Base-by-base conservation (phyloP, 2,113 vertebrate genomes). In the Malurus alboscapulatus region DNA sequence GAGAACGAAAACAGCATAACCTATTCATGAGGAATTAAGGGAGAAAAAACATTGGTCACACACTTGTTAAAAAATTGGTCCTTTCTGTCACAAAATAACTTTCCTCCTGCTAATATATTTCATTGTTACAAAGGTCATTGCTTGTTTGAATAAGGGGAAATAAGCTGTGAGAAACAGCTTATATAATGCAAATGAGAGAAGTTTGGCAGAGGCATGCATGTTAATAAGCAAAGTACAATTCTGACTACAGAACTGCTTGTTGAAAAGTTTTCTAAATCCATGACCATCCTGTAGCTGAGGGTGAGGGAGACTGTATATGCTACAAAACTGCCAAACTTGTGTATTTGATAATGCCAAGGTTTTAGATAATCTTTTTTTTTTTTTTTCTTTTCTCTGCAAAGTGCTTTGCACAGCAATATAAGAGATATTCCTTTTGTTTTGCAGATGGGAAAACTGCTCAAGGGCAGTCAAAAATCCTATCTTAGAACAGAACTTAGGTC, bases 111-210 rank as follows among this genome's bases (percentile, higher is more conserved):
- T 72, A 76, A 74, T 76, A 17, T 26, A 71, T 85, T 93, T 78
- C 40, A 54, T 90, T 84, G 72, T 80, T 91, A 40, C 72, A 68
- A 81, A 97, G 80, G 92, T 90, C 68, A 71, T 79, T 89, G 48
- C 80, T 88, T 93, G 48, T 34, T 88, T 92, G 71, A 89, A 74
- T 86, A 84, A 75, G 45, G n/a, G 24, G 22, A 88, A 94, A 88
- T 88, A 95, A 92, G 55, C 62, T 77, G 51, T 58, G 74, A 84
- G 65, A 88, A 95, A 93, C 14, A 25, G 73, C 69, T 93, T 92
- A 63, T 72, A 12, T 50, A 76, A 84, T 88, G 83, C 53, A 95
- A 94, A 95, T 81, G 58, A 68, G 29, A 79, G n/a, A 84, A 76
- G 8, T 59, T 81, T 74, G 42, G 24, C 20, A 44, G 63, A 71